A percentile compares a stretch with the other conserved stretches of the same genome.
These are phyloP conservation scores for Argyrosomus japonicus DNA, from an alignment of 2,113 vertebrate genomes.

Conservation along the genomic window DNA sequence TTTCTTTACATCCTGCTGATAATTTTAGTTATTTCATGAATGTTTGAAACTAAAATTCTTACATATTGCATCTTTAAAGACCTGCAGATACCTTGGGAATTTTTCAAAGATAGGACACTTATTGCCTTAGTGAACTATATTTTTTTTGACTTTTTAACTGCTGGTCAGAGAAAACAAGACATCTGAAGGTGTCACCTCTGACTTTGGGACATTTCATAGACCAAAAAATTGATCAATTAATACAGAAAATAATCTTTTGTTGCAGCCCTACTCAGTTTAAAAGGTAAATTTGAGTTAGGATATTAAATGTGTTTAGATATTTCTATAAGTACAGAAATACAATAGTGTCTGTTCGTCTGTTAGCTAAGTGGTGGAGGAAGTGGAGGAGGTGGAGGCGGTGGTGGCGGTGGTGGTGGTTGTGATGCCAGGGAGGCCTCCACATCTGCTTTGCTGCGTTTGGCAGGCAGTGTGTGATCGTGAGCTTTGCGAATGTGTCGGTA, in stretches of 20 bases:
- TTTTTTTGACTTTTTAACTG: background rate
- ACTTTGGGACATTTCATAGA: background rate
- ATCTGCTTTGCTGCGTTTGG: conserved; percentile 88
- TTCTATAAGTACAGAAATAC: conserved; percentile 7
- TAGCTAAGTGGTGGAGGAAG: conserved; percentile 57
- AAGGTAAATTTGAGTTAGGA: background rate
- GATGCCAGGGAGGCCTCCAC: conserved; percentile 58
- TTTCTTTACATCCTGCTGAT: too few species aligned
- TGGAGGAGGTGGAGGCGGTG: conserved; percentile 24
- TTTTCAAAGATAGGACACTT: too few species aligned
- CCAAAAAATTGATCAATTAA: background rate
- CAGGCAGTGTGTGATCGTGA: conserved; percentile 86
- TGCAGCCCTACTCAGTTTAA: background rate
- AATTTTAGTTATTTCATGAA: too few species aligned
- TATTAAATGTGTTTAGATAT: background rate
- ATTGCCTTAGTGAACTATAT: too few species aligned
- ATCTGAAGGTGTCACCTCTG: background rate
- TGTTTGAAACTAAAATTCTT: too few species aligned
- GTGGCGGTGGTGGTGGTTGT: conserved; percentile 59
- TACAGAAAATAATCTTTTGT: background rate
- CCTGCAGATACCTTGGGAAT: too few species aligned
- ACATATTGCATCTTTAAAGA: too few species aligned
- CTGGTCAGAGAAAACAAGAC: background rate
- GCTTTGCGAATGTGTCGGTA: conserved; percentile 95
- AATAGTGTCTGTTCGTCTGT: conserved; percentile 21